Evolutionary conservation across 2,113 vertebrate species (phyloP).

Genomic region (Pyxicephalus adspersus): DNA sequence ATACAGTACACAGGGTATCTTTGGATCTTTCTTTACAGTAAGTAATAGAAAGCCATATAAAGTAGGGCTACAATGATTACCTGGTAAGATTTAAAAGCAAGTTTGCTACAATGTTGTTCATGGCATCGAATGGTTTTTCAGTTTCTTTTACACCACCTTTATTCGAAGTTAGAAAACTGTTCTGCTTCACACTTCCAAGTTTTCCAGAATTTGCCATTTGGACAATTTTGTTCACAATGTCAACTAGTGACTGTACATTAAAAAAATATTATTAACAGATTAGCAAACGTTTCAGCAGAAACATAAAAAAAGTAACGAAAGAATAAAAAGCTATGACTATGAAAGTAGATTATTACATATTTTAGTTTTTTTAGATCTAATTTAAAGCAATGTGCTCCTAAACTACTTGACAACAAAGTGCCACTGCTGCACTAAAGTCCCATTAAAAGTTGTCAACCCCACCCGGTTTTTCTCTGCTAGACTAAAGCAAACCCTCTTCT

Average conservation of each 20-base stretch:
- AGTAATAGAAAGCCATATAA: not conserved
- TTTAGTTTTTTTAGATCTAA: too few relatives aligned
- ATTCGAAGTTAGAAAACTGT: conserved; percentile 80
- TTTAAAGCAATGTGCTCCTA: too few relatives aligned
- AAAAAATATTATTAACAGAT: conserved; percentile 35
- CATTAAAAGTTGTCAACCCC: too few relatives aligned
- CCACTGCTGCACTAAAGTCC: too few relatives aligned
- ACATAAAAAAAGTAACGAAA: not conserved
- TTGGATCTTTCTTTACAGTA: not conserved
- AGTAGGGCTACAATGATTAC: conserved; percentile 64
- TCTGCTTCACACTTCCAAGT: conserved; percentile 76
- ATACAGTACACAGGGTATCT: too few relatives aligned
- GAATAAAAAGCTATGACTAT: too few relatives aligned
- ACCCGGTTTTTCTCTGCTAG: too few relatives aligned
- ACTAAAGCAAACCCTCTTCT: too few relatives aligned
- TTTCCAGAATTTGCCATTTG: conserved; percentile 77
- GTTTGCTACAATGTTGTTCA: conserved; percentile 97
- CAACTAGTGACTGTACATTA: conserved; percentile 83
- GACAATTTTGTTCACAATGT: conserved; percentile 92
- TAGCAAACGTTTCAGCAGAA: not conserved
- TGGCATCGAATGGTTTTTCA: conserved; percentile 91
- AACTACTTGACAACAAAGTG: too few relatives aligned
- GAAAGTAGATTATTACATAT: too few relatives aligned
- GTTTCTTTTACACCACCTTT: conserved; percentile 65
- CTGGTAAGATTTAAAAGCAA: conserved; percentile 92